These are phyloP conservation scores for Drosophila kanekoi DNA, from an alignment of 2,888 invertebrate genomes.

Conservation along the genomic window DNA sequence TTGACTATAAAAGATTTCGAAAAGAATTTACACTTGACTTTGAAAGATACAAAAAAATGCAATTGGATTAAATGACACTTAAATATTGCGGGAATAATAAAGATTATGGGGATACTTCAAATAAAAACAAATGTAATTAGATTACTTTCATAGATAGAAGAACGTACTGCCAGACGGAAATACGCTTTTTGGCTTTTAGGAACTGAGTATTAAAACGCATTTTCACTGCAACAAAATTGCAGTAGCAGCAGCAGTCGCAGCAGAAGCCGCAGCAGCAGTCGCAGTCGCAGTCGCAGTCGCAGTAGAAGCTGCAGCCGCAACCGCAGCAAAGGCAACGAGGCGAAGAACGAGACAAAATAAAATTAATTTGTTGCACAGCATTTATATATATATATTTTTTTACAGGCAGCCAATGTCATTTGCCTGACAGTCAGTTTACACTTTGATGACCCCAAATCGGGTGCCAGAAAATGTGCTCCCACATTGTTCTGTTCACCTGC, in stretches of 20 bases:
- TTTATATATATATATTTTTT: neutral
- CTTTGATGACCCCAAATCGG: constrained; percentile 56
- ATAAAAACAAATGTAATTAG: too few relatives aligned
- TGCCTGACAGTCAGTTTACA: constrained; percentile 8
- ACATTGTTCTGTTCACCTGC: constrained; percentile 26
- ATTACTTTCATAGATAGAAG: too few relatives aligned
- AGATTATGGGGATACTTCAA: too few relatives aligned
- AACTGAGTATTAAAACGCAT: constrained; percentile 17
- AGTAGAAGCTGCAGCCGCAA: neutral
- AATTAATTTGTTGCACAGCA: constrained; percentile 59
- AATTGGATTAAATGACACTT: too few relatives aligned
- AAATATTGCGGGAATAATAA: too few relatives aligned
- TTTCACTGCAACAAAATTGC: constrained; percentile 18
- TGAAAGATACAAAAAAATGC: too few relatives aligned
- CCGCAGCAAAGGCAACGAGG: constrained; percentile 18
- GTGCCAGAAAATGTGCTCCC: constrained; percentile 37
- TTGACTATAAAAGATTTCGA: too few relatives aligned
- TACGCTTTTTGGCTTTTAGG: too few relatives aligned
- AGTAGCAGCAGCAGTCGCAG: neutral
- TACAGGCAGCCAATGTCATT: constrained; percentile 22
- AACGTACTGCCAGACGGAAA: too few relatives aligned
- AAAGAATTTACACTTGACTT: too few relatives aligned
- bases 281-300: too few relatives aligned
- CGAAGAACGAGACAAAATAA: constrained; percentile 39
- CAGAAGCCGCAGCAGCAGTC: neutral